Conservation (phyloP, 2,888 invertebrate species). For the Tricholauxania praeusta region DNA sequence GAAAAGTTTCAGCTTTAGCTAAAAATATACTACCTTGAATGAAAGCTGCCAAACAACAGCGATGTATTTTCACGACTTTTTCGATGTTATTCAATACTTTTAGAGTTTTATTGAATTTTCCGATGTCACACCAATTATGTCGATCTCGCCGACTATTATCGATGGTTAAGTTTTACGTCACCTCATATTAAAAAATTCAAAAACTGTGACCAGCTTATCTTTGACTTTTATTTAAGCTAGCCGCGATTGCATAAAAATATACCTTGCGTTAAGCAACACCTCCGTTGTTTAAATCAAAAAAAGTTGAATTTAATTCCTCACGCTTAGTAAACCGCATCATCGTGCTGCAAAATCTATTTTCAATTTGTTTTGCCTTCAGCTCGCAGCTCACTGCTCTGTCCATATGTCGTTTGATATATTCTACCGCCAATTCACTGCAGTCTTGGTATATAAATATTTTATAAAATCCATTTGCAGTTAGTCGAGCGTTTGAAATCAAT, state of each 20-base stretch:
- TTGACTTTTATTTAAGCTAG: not conserved
- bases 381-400: not conserved
- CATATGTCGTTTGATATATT: slow-evolving; percentile 24
- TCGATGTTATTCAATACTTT: no score
- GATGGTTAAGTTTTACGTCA: not conserved
- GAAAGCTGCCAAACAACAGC: no score
- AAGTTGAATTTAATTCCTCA: not conserved
- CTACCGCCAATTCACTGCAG: not conserved
- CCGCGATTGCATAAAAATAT: not conserved
- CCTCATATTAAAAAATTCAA: no score
- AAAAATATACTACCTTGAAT: no score
- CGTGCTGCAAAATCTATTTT: slow-evolving; percentile 13
- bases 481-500: slow-evolving; percentile 46
- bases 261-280: no score
- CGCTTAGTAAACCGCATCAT: not conserved
- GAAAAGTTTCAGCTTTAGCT: no score
- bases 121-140: not conserved
- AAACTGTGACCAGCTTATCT: not conserved
- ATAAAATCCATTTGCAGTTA: slow-evolving; percentile 43
- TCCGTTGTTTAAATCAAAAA: not conserved
- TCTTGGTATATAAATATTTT: slow-evolving; percentile 15
- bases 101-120: not conserved
- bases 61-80: no score
- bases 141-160: not conserved
- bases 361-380: slow-evolving; percentile 30